phyloP scores from a whole-genome alignment of 2,113 vertebrate species.

The Bagarius yarrelli region DNA sequence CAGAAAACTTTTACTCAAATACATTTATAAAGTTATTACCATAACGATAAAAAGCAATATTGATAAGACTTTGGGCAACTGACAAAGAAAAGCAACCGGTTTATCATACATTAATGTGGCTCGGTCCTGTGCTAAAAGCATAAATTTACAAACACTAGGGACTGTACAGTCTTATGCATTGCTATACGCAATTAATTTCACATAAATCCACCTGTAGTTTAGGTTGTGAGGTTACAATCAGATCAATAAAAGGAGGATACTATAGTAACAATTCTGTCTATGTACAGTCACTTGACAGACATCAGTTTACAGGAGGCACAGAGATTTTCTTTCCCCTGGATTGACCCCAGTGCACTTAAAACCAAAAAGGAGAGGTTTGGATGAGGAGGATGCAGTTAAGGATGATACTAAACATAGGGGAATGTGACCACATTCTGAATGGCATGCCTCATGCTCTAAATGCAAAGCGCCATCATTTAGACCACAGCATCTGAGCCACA shows the following conservation, averaged over 20 bases:
- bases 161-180: not conserved
- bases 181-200: not conserved
- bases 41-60: not conserved
- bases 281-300: conserved; percentile 5
- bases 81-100: not conserved
- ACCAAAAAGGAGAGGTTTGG: conserved; percentile 48
- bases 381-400: conserved; percentile 46
- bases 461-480: conserved; percentile 48
- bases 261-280: not conserved
- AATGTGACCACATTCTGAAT: conserved; percentile 49
- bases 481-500: conserved; percentile 49
- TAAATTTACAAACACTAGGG: not conserved
- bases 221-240: not conserved
- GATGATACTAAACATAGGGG: conserved; percentile 52
- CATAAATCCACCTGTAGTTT: not conserved
- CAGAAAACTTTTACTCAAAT: not conserved
- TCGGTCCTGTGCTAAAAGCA: not conserved
- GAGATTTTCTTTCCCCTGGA: conserved; percentile 17
- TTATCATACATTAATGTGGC: not conserved
- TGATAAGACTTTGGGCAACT: not conserved
- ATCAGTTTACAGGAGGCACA: conserved; percentile 3
- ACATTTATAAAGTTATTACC: not conserved
- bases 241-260: not conserved
- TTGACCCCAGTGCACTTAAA: conserved; percentile 42
- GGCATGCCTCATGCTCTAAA: conserved; percentile 50